phyloP scores from a whole-genome alignment of 2,888 invertebrate species.

The Microplitis deprimator region DNA sequence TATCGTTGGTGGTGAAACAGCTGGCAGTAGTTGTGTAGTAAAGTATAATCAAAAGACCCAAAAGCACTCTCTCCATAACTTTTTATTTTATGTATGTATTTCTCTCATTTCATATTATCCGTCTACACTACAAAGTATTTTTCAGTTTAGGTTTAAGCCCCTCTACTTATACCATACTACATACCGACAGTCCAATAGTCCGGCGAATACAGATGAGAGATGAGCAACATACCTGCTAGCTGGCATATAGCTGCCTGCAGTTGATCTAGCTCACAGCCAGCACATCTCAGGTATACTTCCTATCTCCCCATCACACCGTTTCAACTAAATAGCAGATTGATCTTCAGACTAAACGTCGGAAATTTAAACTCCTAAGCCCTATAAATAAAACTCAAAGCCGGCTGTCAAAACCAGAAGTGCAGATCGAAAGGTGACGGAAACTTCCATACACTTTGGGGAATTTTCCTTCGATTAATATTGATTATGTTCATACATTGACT shows the following conservation, averaged over 20 bases:
- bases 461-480: not conserved
- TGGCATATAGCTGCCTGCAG: not conserved
- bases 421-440: not conserved
- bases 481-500: not conserved
- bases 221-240: not conserved
- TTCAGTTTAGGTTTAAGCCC: not conserved
- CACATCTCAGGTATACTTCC: not conserved
- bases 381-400: not conserved
- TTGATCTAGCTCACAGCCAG: not conserved
- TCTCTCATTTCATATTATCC: not conserved
- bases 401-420: not conserved
- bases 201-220: not conserved
- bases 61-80: not conserved
- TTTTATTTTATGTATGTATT: not conserved
- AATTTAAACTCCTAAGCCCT: not conserved
- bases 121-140: not conserved
- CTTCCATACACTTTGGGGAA: too few species aligned
- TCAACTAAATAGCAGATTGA: not conserved
- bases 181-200: not conserved
- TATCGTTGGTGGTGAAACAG: constrained; percentile 50
- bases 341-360: not conserved
- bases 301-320: not conserved
- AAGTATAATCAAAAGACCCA: not conserved
- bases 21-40: constrained; percentile 38
- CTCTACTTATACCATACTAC: not conserved